Conservation (phyloP, 2,888 invertebrate species). For the Dicyrtoma fusca region DNA sequence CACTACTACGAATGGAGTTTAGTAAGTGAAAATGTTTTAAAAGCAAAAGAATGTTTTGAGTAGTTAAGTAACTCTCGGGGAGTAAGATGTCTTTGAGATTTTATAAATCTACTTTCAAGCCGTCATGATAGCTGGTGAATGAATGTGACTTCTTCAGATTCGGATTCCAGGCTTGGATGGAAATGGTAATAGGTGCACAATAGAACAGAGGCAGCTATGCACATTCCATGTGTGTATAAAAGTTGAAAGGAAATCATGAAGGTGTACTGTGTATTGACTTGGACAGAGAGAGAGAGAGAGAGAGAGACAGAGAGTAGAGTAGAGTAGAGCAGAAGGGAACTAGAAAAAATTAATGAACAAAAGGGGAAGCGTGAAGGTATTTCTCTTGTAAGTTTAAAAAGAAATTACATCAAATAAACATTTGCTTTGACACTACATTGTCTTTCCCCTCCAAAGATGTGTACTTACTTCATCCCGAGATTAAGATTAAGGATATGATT, state of each 20-base stretch:
- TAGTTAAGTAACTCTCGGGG: constrained; percentile 26
- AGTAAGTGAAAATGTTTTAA: constrained; percentile 44
- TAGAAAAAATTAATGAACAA: constrained; percentile 39
- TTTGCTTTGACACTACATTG: constrained; percentile 42
- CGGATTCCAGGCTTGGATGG: constrained; percentile 7
- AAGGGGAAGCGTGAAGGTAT: constrained; percentile 46
- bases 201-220: no score
- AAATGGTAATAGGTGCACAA: constrained; percentile 18
- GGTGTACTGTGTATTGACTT: constrained; percentile 5
- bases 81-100: constrained; percentile 42
- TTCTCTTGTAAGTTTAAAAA: constrained; percentile 38
- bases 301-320: constrained; percentile 17
- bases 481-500: constrained; percentile 28
- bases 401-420: constrained; percentile 41
- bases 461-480: constrained; percentile 18
- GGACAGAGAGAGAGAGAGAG: constrained; percentile 2
- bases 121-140: constrained; percentile 18
- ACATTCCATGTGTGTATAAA: constrained; percentile 6
- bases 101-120: constrained; percentile 25
- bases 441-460: constrained; percentile 27
- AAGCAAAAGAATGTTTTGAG: constrained; percentile 51
- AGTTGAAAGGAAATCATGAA: no score
- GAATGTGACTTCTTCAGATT: constrained; percentile 36
- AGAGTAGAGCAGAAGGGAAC: constrained; percentile 16
- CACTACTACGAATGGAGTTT: constrained; percentile 4